Evolutionary conservation across 2,797 vertebrate genomes (phyloP).

Genomic region (Argentina silus): DNA sequence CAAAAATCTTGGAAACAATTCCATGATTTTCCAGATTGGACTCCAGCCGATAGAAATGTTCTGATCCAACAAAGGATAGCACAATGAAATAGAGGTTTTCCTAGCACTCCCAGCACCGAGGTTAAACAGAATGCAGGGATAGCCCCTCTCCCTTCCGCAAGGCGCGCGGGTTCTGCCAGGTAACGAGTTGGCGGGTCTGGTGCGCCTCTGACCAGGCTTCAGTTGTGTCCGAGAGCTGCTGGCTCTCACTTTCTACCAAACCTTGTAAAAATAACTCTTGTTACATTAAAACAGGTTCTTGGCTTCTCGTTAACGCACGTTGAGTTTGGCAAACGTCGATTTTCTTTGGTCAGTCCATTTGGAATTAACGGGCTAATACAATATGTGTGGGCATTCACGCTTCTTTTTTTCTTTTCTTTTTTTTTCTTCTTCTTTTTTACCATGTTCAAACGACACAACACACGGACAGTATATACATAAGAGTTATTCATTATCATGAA

Average conservation of each 20-base stretch:
- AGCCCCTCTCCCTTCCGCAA: constrained; percentile 48
- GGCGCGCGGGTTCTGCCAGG: constrained; percentile 65
- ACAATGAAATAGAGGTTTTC: not conserved
- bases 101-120: constrained; percentile 15
- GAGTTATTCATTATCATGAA: not conserved
- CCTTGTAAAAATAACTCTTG: constrained; percentile 66
- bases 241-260: constrained; percentile 70
- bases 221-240: constrained; percentile 53
- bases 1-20: not conserved
- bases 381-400: too few relatives aligned
- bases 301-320: constrained; percentile 51
- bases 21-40: not conserved
- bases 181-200: constrained; percentile 59
- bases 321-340: constrained; percentile 56
- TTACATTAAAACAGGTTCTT: constrained; percentile 56
- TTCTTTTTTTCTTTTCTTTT: too few relatives aligned
- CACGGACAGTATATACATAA: not conserved
- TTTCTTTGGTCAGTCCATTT: too few relatives aligned
- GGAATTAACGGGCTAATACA: too few relatives aligned
- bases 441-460: not conserved
- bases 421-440: not conserved
- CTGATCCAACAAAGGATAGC: not conserved
- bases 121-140: constrained; percentile 55
- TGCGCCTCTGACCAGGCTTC: constrained; percentile 60
- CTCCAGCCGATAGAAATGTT: not conserved